A percentile compares a stretch with the other conserved stretches of the same genome.
Conservation (phyloP, 2,888 invertebrate species). For the Drosophila borealis region DNA sequence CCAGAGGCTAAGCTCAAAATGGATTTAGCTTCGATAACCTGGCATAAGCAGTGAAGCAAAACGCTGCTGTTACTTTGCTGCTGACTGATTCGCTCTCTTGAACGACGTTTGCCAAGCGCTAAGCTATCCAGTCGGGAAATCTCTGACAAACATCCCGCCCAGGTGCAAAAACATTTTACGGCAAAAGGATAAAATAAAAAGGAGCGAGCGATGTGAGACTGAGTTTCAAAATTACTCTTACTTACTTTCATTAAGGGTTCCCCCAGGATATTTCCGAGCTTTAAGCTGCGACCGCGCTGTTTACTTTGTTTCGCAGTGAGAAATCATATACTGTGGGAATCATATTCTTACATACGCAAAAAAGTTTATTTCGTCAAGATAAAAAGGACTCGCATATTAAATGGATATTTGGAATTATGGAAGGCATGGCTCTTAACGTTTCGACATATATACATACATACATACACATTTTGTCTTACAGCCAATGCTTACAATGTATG, state of each 20-base stretch:
- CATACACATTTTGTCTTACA: too few relatives aligned
- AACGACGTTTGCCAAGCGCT: conserved; percentile 25
- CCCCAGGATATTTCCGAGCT: conserved; percentile 60
- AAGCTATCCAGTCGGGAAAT: conserved; percentile 53
- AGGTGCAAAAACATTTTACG: conserved; percentile 55
- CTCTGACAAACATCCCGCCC: conserved; percentile 47
- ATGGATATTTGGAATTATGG: too few relatives aligned
- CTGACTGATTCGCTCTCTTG: conserved; percentile 1
- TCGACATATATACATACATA: too few relatives aligned
- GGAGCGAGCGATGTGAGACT: conserved; percentile 23
- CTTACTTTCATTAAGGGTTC: conserved; percentile 61
- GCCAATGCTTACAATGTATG: too few relatives aligned
- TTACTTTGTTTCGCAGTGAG: conserved; percentile 7
- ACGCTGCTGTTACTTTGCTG: neutral
- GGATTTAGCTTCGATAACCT: conserved; percentile 20
- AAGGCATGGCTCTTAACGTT: too few relatives aligned
- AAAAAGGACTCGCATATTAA: too few relatives aligned
- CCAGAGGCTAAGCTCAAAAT: conserved; percentile 24
- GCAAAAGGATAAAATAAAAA: neutral
- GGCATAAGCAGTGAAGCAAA: conserved; percentile 22
- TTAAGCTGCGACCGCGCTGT: conserved; percentile 28
- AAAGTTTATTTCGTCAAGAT: too few relatives aligned
- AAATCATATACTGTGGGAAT: too few relatives aligned
- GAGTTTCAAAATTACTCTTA: conserved; percentile 73
- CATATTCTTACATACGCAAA: neutral